These are phyloP conservation scores for Ammospiza nelsoni DNA, from an alignment of 2,113 vertebrate genomes.

Conservation along the genomic window DNA sequence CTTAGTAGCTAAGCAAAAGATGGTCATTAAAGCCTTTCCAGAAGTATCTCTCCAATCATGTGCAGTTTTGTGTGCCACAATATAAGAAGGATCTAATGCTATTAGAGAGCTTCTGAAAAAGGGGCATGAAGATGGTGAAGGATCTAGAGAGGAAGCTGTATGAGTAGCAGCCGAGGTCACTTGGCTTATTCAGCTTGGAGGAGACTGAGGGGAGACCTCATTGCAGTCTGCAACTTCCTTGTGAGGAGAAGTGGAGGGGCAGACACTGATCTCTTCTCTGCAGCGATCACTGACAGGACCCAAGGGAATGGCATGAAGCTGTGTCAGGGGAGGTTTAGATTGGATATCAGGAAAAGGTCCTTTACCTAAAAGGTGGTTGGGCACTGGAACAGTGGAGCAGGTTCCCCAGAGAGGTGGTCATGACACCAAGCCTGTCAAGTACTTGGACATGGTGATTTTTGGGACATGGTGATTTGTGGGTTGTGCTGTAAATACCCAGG, in stretches of 20 bases:
- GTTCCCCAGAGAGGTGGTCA: neutral
- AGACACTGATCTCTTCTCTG: neutral
- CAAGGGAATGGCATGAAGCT: neutral
- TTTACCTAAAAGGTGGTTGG: neutral
- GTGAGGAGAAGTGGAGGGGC: neutral
- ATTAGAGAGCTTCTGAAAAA: neutral
- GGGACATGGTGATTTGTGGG: neutral
- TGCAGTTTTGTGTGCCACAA: neutral
- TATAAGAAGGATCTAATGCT: neutral
- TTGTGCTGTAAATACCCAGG: neutral
- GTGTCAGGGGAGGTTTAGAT: too few relatives aligned
- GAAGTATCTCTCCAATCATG: neutral
- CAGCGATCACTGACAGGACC: neutral
- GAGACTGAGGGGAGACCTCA: neutral
- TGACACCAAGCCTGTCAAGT: neutral
- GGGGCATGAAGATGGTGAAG: neutral
- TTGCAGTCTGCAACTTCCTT: neutral
- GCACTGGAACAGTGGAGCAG: neutral
- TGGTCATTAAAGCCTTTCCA: neutral
- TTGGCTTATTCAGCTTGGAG: neutral
- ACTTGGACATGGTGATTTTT: neutral
- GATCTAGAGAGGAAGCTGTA: neutral
- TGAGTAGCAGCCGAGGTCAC: neutral
- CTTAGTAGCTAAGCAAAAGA: neutral
- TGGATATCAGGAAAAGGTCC: neutral